A percentile compares a stretch with the other conserved stretches of the same genome.
These are phyloP conservation scores for Polypterus senegalus DNA, from an alignment of 2,113 vertebrate genomes.

Conservation along the genomic window DNA sequence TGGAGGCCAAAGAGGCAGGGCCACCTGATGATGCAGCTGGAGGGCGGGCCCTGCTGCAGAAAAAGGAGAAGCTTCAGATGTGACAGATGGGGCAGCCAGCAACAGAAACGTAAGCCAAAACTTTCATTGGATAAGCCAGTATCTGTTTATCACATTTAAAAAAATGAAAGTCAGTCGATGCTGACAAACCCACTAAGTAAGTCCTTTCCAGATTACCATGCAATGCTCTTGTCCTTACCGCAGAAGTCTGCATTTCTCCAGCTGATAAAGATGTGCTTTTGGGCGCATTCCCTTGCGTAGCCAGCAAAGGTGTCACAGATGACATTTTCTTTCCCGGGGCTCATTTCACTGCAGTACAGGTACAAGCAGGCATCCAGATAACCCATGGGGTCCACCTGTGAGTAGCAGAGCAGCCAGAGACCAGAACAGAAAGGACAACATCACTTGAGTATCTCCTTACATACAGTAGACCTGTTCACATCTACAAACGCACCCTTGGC, in stretches of 20 bases:
- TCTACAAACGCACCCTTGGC: constrained; percentile 12
- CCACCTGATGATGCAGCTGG: no score
- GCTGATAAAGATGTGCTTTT: constrained; percentile 32
- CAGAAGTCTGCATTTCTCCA: constrained; percentile 66
- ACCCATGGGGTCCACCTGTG: constrained; percentile 54
- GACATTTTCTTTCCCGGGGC: constrained; percentile 8
- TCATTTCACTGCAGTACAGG: constrained; percentile 41
- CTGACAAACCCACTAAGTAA: no score
- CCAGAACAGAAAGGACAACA: background rate
- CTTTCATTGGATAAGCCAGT: no score
- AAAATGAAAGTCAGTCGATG: no score
- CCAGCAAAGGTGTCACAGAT: constrained; percentile 63
- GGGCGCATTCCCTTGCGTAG: constrained; percentile 66
- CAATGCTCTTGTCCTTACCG: constrained; percentile 34
- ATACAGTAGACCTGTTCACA: background rate
- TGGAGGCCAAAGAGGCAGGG: no score
- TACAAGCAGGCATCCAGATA: constrained; percentile 67
- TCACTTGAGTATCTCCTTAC: background rate
- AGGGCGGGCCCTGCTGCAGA: no score
- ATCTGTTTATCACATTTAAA: no score
- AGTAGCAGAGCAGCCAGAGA: fast-evolving
- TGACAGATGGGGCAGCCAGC: no score
- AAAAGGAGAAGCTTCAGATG: no score
- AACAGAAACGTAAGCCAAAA: no score
- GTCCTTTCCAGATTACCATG: no score